Conservation (phyloP, 2,113 vertebrate species). For the Hirundichthys speculiger region DNA sequence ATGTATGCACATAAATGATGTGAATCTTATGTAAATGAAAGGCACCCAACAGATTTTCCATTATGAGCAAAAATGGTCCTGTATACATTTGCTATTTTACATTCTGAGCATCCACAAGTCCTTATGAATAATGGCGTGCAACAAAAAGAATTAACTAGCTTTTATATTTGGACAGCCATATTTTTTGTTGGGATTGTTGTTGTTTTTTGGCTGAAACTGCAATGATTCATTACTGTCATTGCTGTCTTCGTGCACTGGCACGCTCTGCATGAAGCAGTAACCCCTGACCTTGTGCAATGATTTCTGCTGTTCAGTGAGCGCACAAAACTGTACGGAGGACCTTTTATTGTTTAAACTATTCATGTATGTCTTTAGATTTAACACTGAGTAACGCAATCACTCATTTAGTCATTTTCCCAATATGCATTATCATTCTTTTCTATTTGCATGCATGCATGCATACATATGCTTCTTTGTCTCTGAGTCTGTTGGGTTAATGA, state of each 20-base stretch:
- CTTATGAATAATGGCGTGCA: background rate
- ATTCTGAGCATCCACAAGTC: background rate
- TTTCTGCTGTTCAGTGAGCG: too few relatives aligned
- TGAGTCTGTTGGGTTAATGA: constrained; percentile 39
- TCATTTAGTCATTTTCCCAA: too few relatives aligned
- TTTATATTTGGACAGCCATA: background rate
- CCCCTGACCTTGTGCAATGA: background rate
- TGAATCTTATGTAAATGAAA: background rate
- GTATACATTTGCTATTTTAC: background rate
- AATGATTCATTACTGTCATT: background rate
- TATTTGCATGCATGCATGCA: constrained; percentile 5
- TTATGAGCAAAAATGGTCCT: background rate
- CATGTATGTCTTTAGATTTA: too few relatives aligned
- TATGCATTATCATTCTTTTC: background rate
- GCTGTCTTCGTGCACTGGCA: background rate
- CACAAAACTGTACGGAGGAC: too few relatives aligned
- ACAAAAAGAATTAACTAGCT: background rate
- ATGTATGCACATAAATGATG: constrained; percentile 1
- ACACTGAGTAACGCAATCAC: too few relatives aligned
- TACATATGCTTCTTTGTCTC: background rate
- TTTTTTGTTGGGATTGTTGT: background rate
- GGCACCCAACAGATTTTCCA: background rate
- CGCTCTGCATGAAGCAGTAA: too few relatives aligned
- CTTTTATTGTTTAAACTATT: too few relatives aligned
- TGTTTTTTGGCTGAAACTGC: background rate